phyloP scores from a whole-genome alignment of 1,140 invertebrate species.

The Brachystomella parvula region DNA sequence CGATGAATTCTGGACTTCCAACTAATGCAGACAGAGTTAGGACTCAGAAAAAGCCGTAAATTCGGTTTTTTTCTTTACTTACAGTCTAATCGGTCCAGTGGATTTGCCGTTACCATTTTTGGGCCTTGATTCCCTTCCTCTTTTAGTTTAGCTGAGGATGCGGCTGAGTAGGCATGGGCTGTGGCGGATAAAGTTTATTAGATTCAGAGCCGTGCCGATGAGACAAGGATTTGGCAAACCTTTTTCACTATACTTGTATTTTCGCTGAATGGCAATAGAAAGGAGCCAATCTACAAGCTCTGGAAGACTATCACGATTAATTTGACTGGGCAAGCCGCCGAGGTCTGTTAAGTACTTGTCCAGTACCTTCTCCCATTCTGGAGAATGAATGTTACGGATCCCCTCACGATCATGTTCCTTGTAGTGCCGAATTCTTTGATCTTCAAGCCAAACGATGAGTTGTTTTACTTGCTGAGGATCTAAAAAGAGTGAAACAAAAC shows the following conservation, averaged over 20 bases:
- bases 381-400: conserved; percentile 56
- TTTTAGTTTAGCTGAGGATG: conserved; percentile 52
- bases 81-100: conserved; percentile 77
- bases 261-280: conserved; percentile 68
- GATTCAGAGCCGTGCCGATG: conserved; percentile 19
- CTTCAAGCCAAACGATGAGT: conserved; percentile 82
- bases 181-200: conserved; percentile 40
- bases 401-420: conserved; percentile 58
- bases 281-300: conserved; percentile 78
- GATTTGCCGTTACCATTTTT: conserved; percentile 65
- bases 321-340: conserved; percentile 44
- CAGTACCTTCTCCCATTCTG: conserved; percentile 64
- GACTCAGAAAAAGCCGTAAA: conserved; percentile 6
- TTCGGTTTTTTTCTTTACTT: conserved; percentile 43
- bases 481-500: conserved; percentile 45
- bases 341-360: conserved; percentile 67
- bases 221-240: conserved; percentile 22
- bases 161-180: conserved; percentile 63
- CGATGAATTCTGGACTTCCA: conserved; percentile 69
- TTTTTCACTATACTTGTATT: conserved; percentile 73
- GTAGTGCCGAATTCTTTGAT: conserved; percentile 81
- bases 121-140: conserved; percentile 52
- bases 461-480: conserved; percentile 70
- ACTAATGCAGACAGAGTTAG: conserved; percentile 50
- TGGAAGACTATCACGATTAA: conserved; percentile 43